Evolutionary conservation across 2,888 invertebrate genomes (phyloP), one percentile per base, ranked within the genome.

Genomic region (Caenorhabditis becei): DNA sequence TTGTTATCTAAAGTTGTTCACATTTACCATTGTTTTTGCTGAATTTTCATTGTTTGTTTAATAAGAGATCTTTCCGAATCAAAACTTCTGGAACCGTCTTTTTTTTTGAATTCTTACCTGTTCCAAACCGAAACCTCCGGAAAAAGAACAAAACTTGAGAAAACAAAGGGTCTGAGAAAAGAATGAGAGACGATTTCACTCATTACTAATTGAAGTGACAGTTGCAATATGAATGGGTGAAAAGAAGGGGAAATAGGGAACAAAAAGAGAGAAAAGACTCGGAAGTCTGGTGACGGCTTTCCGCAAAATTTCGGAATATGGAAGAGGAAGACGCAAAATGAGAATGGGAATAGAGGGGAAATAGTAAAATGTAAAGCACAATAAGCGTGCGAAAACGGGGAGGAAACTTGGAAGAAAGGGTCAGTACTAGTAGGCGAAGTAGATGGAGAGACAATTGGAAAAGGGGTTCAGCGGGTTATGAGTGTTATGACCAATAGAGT

Each of bases 121-220:
- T 32, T 32, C 32, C 32, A 32, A 32, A 7, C 32, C 5, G 32
- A 32, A 10, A 32, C 4, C 10, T 32, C 5, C 10, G 32, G 32
- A 32, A 32, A 49, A 37, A 35, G 23, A 49, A 49, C 28, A 32
- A 23, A 56, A 20, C 16, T 10, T 11, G 41, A 24, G 23, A 24
- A 18, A 26, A 53, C 20, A 28, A n/a, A 24, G 26, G 10, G 5
- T 4, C 2, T 2, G 26, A 44, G 37, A 32, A 32, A 54, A 54
- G 18, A 62, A 62, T n/a, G 44, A 44, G 54, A 44, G 54, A 62
- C 41, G 11, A 32, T 18, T 62, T 44, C 26, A 53, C 44, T 41
- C 18, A 62, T 71, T 62, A 47, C 28, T 56, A 24, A 71, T 54
- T 37, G 54, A 71, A 62, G 54, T 71, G 62, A 71, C 71, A 62